Evolutionary conservation across 1,140 invertebrate genomes (phyloP), one percentile per base, ranked within the genome.

Genomic region (Bombus pyrosoma): DNA sequence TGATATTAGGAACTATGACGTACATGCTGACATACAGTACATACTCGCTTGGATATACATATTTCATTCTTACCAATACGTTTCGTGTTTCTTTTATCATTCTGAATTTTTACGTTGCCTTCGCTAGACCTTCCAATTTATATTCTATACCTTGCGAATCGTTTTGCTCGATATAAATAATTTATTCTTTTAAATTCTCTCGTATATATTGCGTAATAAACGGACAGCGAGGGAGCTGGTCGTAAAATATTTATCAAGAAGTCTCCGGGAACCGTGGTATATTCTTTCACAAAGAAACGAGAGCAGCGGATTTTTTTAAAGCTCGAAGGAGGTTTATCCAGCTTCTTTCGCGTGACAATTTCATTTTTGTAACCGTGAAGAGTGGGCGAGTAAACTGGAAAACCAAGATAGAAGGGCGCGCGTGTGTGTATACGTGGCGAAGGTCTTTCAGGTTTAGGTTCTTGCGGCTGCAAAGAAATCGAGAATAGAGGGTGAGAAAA

Each of bases 401-500:
- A 86, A 59, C 12, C 47, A 34, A 68, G 83, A 57, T 34, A 68
- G 74, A 37, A 78, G 12, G 43, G 22, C 8, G 10, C 15, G 41
- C 28, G n/a, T 37, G 76, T 59, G 41, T 86, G 68, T 62, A 34
- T 82, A 86, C 8, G 53, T 13, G 68, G 39, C 34, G 13, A n/a
- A 25, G 22, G 68, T 59, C 47, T 53, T 41, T 32, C 18, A 3
- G 57, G 32, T 75, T 77, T 82, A 41, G 79, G 59, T 73, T 43
- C 13, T 74, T 86, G 41, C 74, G 57, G 57, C 22, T 43, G 57
- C 74, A 66, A 80, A 79, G 71, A 82, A 77, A 76, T 59, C 53
- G 73, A 47, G 32, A 83, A 78, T 18, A 79, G 81, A 32, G 39
- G 47, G 85, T 47, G 81, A 39, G 68, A 76, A 85, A 74, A 78